Evolutionary conservation across 2,113 vertebrate species (phyloP).

Genomic region (Globicephala melas): DNA sequence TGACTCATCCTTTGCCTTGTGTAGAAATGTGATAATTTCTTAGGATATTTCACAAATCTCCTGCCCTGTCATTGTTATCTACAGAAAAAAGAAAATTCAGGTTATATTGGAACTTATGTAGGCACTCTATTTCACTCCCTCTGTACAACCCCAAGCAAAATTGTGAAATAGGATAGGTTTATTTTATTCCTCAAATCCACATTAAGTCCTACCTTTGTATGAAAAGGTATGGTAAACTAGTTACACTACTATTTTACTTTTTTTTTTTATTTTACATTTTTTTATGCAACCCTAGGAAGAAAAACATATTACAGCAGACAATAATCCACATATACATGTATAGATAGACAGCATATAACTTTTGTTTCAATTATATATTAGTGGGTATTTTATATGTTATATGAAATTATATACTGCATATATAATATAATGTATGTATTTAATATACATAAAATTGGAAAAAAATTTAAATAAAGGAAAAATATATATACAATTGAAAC

Average conservation of each 20-base stretch:
- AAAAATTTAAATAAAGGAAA: neutral
- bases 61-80: neutral
- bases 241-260: neutral
- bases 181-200: neutral
- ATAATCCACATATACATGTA: neutral
- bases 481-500: neutral
- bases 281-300: neutral
- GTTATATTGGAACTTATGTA: neutral
- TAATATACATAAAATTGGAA: neutral
- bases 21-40: neutral
- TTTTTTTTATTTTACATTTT: neutral
- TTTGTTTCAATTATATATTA: neutral
- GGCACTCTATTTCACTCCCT: neutral
- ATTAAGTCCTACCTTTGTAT: neutral
- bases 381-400: neutral
- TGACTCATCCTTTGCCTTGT: neutral
- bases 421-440: neutral
- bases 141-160: neutral
- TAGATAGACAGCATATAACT: neutral
- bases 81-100: conserved; percentile 1
- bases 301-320: neutral
- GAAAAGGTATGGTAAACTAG: neutral
- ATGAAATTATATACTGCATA: neutral
- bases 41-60: neutral
- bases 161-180: neutral